These are phyloP conservation scores for Varanus salvator DNA, from an alignment of 2,113 vertebrate genomes.

Conservation along the genomic window DNA sequence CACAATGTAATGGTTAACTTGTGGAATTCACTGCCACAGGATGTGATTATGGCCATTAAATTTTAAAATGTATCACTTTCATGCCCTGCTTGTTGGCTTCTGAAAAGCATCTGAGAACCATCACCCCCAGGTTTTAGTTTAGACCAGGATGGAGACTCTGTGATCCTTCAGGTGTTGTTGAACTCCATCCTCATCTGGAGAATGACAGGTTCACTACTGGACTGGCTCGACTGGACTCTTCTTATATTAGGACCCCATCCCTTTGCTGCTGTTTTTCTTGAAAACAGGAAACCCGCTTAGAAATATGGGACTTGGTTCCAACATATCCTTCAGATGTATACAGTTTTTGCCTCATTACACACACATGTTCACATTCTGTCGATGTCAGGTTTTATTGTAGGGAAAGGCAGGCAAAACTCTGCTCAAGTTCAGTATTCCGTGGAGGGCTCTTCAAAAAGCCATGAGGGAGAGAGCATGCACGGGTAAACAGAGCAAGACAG, in stretches of 20 bases:
- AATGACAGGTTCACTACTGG: too few relatives aligned
- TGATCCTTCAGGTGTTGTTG: neutral
- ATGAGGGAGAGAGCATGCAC: neutral
- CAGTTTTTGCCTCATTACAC: slow-evolving; percentile 5
- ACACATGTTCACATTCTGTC: neutral
- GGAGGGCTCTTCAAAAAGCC: neutral
- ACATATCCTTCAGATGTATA: neutral
- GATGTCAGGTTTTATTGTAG: neutral
- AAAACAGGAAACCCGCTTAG: neutral
- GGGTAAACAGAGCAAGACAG: neutral
- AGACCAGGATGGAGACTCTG: neutral
- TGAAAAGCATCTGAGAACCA: neutral
- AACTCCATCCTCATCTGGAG: neutral
- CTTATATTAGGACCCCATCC: neutral
- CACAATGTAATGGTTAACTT: neutral
- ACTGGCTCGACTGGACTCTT: neutral
- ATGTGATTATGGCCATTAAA: too few relatives aligned
- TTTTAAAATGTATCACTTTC: neutral
- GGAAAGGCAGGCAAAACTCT: neutral
- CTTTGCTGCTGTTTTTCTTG: neutral
- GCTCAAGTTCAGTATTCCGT: neutral
- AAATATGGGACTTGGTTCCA: neutral
- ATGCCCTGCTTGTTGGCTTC: neutral
- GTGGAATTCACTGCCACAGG: neutral
- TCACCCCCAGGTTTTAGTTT: neutral